A percentile compares a stretch with the other conserved stretches of the same genome.
Evolutionary conservation across 1,140 invertebrate genomes (phyloP).

Genomic region (Heterodera carotae): DNA sequence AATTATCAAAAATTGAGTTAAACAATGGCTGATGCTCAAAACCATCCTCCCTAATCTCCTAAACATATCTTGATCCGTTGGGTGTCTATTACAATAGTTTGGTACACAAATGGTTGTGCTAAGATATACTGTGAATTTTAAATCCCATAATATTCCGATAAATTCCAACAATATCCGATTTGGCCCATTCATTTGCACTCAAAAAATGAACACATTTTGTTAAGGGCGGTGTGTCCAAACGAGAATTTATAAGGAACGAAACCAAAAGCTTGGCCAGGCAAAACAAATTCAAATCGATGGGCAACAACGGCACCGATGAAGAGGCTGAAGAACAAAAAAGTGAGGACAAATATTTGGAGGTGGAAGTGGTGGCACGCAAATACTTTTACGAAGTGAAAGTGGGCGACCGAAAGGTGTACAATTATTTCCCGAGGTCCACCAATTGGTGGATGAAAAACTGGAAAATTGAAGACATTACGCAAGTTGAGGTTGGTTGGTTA

Average conservation of each 20-base stretch:
- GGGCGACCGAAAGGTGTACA: not conserved
- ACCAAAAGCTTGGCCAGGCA: not conserved
- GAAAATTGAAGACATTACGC: not conserved
- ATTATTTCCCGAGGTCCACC: not conserved
- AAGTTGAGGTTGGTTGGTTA: not conserved
- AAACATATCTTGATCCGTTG: too few species aligned
- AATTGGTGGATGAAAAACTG: not conserved
- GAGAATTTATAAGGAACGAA: not conserved
- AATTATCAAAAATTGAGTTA: too few species aligned
- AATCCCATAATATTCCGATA: too few species aligned
- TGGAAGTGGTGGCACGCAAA: not conserved
- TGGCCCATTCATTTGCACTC: too few species aligned
- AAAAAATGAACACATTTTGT: not conserved
- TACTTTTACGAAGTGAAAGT: constrained; percentile 2
- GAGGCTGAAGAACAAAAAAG: not conserved
- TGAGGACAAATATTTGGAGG: not conserved
- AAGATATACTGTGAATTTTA: too few species aligned
- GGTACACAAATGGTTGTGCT: too few species aligned
- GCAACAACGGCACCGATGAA: not conserved
- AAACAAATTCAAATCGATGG: not conserved
- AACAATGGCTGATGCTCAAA: too few species aligned
- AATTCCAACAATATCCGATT: too few species aligned
- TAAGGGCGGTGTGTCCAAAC: not conserved
- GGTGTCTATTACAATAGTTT: too few species aligned
- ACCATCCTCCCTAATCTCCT: too few species aligned